Evolutionary conservation across 2,113 vertebrate genomes (phyloP), one percentile per base, ranked within the genome.

Genomic region (Nycticorax nycticorax): DNA sequence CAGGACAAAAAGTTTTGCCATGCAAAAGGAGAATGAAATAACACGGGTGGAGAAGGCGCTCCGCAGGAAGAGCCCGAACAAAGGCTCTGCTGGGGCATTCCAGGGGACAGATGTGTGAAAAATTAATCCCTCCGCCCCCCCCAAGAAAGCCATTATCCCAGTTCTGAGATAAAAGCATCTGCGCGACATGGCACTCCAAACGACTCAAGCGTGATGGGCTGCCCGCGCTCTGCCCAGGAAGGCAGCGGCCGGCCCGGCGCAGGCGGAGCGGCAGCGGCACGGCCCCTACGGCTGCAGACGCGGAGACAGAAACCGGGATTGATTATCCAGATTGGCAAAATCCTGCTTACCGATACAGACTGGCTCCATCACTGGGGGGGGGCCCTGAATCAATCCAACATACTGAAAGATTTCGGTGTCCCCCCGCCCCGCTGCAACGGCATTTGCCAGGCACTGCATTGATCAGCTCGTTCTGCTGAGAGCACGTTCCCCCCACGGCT

Each of bases 151-250:
- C 62, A 85, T 97, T 95, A 95, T 93, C 78, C 90, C 81, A 72
- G 6, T 33, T 78, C 59, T 88, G 93, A 95, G 95, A 97, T 94
- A 95, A 97, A 98, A 95, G 97, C 73, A 85, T 81, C 93, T 48
- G 80, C 11, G 19, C 0, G 81, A 80, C 68, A 78, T 5, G 43
- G 78, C 68, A 43, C 87, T 88, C 72, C 92, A 21, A 85, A 87
- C 56, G 48, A 69, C 77, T 86, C 87, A 48, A 88, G 77, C 32
- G 91, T 60, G 85, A 97, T 72, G 6, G 64, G 78, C 72, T 16
- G 92, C 71, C 63, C 7, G 2, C 2, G 50, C 89, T 73, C 60
- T 27, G 69, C 24, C 52, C 3, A 11, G 79, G 85, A 43, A 37
- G 5, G 67, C 68, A 37, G 8, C 20, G 1, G 47, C 33, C 19